These are phyloP conservation scores for Adelognathus sp. DNA, from an alignment of 2,888 invertebrate genomes.

Conservation along the genomic window DNA sequence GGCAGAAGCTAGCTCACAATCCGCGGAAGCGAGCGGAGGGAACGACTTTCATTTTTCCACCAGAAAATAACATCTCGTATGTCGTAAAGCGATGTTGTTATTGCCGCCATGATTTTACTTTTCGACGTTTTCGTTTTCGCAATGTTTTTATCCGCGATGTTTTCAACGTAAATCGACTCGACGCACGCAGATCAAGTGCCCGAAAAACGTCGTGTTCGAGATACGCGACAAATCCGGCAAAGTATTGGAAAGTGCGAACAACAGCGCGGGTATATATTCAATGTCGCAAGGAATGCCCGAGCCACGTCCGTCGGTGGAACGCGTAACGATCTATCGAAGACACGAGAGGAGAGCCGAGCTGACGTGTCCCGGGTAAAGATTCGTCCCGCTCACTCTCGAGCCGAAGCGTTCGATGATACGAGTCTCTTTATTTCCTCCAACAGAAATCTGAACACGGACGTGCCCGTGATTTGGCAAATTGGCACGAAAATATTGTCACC, in stretches of 20 bases:
- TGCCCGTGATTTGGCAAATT: slow-evolving; percentile 84
- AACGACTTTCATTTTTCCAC: too few species aligned
- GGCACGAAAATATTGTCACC: slow-evolving; percentile 82
- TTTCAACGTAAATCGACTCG: too few species aligned
- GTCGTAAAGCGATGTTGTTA: too few species aligned
- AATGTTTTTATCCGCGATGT: too few species aligned
- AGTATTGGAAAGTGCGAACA: slow-evolving; percentile 84
- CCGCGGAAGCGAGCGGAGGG: too few species aligned
- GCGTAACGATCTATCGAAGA: slow-evolving; percentile 79
- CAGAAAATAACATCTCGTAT: too few species aligned
- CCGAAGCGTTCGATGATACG: not conserved
- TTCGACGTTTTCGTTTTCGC: too few species aligned
- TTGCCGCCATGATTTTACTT: too few species aligned
- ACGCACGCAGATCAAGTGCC: slow-evolving; percentile 80
- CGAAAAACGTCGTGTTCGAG: slow-evolving; percentile 81
- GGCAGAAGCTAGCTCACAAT: too few species aligned
- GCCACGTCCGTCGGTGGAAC: slow-evolving; percentile 79
- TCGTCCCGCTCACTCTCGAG: not conserved
- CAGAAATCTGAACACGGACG: slow-evolving; percentile 83
- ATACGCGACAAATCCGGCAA: slow-evolving; percentile 82
- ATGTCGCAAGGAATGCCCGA: slow-evolving; percentile 82
- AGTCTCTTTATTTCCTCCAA: too few species aligned
- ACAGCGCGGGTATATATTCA: slow-evolving; percentile 85
- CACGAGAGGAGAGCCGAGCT: slow-evolving; percentile 78
- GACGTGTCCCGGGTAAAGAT: slow-evolving; percentile 83